phyloP scores from a whole-genome alignment of 2,113 vertebrate species.

The Strigops habroptila region DNA sequence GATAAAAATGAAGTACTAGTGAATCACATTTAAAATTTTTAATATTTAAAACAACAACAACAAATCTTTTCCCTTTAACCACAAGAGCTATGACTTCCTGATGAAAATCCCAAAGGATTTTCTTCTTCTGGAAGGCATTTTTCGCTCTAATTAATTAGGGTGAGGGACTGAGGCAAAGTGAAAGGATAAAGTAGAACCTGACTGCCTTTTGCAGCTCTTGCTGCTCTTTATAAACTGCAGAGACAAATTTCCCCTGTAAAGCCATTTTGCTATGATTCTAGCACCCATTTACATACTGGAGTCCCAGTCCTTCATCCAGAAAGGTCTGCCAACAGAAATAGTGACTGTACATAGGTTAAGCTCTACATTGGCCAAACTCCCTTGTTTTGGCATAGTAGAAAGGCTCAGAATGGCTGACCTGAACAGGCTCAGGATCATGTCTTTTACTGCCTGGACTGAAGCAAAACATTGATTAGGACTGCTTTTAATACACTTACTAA shows the following conservation, averaged over 20 bases:
- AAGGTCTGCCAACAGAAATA: neutral
- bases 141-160: constrained; percentile 73
- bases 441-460: neutral
- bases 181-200: constrained; percentile 18
- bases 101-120: constrained; percentile 67
- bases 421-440: fast-evolving
- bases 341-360: neutral
- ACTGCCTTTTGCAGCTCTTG: neutral
- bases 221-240: neutral
- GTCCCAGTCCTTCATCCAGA: neutral
- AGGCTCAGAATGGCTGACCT: neutral
- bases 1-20: constrained; percentile 58
- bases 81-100: constrained; percentile 69
- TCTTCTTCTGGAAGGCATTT: constrained; percentile 65
- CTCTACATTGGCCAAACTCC: neutral
- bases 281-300: neutral
- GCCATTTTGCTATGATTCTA: neutral
- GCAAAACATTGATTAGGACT: neutral
- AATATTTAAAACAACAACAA: constrained; percentile 67
- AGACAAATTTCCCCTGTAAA: neutral
- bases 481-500: neutral
- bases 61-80: constrained; percentile 60
- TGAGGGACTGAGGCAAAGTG: constrained; percentile 12
- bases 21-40: constrained; percentile 64
- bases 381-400: neutral